Percentiles rank a stretch among this genome's conserved stretches.
phyloP scores from a whole-genome alignment of 2,113 vertebrate species.

The Pipra filicauda region DNA sequence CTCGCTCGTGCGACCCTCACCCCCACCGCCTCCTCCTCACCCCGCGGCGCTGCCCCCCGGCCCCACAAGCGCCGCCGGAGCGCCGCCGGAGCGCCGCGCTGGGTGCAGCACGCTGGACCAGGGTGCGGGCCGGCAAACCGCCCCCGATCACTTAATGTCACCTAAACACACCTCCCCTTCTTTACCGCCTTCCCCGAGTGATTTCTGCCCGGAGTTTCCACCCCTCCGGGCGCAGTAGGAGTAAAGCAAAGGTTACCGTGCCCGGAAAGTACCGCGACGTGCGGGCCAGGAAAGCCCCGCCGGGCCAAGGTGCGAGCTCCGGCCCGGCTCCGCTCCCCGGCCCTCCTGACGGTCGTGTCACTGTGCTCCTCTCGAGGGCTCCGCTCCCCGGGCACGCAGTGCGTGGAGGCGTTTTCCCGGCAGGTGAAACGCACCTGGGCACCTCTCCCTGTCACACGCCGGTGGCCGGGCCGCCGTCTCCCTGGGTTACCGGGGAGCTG shows the following conservation, averaged over 20 bases:
- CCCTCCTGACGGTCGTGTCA: rapidly evolving
- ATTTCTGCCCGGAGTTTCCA: conserved; percentile 40
- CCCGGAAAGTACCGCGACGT: conserved; percentile 53
- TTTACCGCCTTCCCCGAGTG: background rate
- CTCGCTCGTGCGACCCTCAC: too few relatives aligned
- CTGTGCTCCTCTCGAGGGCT: background rate
- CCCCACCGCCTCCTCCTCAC: background rate
- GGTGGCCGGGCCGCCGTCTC: too few relatives aligned
- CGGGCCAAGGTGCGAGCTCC: conserved; percentile 23
- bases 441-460: background rate
- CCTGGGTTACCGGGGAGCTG: too few relatives aligned
- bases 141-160: background rate
- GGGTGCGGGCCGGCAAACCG: background rate
- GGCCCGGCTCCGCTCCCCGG: background rate
- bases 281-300: conserved; percentile 53
- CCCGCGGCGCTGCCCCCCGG: background rate
- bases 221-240: background rate
- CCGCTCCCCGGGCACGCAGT: background rate
- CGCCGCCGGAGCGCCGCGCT: background rate
- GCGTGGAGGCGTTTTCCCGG: background rate
- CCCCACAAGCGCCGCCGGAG: background rate
- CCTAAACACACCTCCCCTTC: background rate
- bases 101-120: background rate
- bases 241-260: conserved; percentile 40
- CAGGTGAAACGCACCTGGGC: background rate